Evolutionary conservation across 2,113 vertebrate species (phyloP).

Genomic region (Atrichornis clamosus): DNA sequence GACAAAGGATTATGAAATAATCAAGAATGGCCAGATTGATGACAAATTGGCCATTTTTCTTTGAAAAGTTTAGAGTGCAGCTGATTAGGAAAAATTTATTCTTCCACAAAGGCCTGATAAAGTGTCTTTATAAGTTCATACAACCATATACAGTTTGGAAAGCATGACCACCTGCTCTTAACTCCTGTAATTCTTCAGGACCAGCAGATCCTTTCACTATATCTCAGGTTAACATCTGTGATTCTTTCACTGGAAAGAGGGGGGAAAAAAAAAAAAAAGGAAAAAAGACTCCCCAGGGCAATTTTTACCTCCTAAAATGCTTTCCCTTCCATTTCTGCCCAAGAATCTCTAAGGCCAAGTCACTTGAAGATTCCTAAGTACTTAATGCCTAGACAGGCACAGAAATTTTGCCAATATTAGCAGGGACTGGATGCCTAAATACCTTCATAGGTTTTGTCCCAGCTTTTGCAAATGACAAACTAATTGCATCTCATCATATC

Average conservation of each 20-base stretch:
- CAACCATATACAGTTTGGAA: not conserved
- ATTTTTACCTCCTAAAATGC: not conserved
- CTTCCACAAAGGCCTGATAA: not conserved
- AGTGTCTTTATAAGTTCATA: not conserved
- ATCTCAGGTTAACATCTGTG: not conserved
- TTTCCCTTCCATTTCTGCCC: not conserved
- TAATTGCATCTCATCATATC: not conserved
- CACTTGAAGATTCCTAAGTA: not conserved
- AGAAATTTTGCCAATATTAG: not conserved
- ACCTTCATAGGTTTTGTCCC: not conserved
- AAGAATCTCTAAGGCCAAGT: not conserved
- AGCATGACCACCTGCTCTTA: not conserved
- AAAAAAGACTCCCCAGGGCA: not conserved
- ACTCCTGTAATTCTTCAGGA: not conserved
- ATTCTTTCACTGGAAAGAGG: not conserved
- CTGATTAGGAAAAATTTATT: not conserved
- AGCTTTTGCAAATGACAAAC: not conserved
- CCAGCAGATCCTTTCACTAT: not conserved
- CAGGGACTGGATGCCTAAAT: not conserved
- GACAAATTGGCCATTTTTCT: not conserved
- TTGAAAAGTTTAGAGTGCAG: not conserved
- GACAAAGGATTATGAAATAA: not conserved
- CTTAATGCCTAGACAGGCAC: not conserved
- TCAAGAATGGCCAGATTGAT: not conserved
- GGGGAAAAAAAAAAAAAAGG: not conserved